phyloP scores from a whole-genome alignment of 2,797 vertebrate species.

The Phrynocephalus forsythii region DNA sequence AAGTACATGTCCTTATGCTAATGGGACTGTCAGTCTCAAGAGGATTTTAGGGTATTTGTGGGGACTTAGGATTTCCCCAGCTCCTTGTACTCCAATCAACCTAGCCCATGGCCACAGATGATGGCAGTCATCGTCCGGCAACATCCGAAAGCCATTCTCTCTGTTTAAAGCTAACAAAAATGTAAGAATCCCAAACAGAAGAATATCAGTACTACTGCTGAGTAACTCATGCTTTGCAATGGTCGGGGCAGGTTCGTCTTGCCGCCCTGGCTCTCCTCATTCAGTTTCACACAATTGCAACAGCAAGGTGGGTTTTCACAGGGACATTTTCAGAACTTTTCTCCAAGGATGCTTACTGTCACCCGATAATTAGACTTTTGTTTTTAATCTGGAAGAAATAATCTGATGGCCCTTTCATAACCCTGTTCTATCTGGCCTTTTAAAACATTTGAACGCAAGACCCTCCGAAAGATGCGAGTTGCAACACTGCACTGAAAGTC shows the following conservation, averaged over 20 bases:
- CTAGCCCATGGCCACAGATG: neutral
- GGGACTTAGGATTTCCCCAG: neutral
- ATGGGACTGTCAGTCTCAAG: neutral
- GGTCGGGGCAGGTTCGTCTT: neutral
- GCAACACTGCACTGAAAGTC: conserved; percentile 29
- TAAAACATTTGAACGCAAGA: neutral
- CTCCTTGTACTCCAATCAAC: neutral
- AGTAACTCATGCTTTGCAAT: neutral
- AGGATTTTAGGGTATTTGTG: neutral
- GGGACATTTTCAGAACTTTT: neutral
- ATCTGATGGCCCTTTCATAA: neutral
- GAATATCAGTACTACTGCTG: neutral
- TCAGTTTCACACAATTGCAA: neutral
- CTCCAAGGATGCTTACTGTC: neutral
- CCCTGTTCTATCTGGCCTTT: neutral
- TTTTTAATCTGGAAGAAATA: neutral
- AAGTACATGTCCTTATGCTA: neutral
- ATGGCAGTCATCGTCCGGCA: neutral
- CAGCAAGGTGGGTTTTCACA: neutral
- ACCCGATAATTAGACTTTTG: neutral
- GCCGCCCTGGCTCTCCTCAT: neutral
- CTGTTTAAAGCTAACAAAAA: neutral
- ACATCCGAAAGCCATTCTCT: neutral
- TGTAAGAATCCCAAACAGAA: neutral
- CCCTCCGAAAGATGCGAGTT: conserved; percentile 47